Evolutionary conservation across 1,140 invertebrate species (phyloP).

Genomic region (Chironomus tepperi): DNA sequence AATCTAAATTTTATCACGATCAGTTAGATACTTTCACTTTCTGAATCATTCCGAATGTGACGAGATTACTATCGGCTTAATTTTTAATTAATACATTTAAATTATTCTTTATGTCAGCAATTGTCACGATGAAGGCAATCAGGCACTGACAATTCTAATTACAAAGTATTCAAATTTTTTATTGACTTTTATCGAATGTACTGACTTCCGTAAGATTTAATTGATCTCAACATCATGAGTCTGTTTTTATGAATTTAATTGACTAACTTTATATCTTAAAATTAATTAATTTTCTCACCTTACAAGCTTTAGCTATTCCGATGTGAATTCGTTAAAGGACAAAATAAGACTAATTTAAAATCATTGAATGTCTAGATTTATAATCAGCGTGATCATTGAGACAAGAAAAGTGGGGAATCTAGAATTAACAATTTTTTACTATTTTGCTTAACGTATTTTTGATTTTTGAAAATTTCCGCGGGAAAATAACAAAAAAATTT

Average conservation of each 20-base stretch:
- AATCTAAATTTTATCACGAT: too few relatives aligned
- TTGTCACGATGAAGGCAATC: too few relatives aligned
- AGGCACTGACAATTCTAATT: too few relatives aligned
- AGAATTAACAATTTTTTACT: background rate
- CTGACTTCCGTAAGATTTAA: background rate
- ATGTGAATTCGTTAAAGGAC: conserved; percentile 7
- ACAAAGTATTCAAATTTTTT: too few relatives aligned
- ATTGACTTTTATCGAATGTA: background rate
- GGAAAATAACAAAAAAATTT: background rate
- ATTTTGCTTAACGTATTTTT: background rate
- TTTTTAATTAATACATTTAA: too few relatives aligned
- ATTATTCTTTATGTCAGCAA: too few relatives aligned
- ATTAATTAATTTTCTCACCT: background rate
- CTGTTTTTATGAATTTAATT: background rate
- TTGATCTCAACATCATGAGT: too few relatives aligned
- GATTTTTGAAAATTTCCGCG: background rate
- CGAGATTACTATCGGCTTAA: too few relatives aligned
- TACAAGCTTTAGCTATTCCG: background rate
- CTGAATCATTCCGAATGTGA: too few relatives aligned
- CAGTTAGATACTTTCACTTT: too few relatives aligned
- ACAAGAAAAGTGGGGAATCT: background rate
- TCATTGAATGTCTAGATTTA: background rate
- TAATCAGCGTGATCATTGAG: background rate
- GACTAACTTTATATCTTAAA: background rate
- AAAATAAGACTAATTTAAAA: background rate